These are phyloP conservation scores for Rhinoraja longicauda DNA, from an alignment of 2,797 vertebrate genomes.

Conservation along the genomic window DNA sequence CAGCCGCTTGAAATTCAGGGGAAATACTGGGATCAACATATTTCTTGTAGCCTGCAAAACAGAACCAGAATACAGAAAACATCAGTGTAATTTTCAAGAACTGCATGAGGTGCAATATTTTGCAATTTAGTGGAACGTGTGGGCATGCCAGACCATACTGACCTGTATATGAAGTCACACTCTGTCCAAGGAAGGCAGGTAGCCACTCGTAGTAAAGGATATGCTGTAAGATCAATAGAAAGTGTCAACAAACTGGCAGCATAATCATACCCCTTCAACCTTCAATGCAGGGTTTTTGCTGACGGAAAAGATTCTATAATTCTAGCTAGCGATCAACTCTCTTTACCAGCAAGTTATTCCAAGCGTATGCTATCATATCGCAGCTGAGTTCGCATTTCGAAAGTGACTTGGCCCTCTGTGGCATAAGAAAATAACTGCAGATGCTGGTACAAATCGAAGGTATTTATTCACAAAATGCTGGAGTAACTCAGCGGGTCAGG, in stretches of 20 bases:
- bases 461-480: too few species aligned
- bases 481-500: too few species aligned
- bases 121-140: too few species aligned
- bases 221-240: conserved; percentile 58
- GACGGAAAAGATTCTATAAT: neutral
- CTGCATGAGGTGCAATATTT: neutral
- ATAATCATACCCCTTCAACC: neutral
- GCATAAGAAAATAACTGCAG: too few species aligned
- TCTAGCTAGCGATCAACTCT: neutral
- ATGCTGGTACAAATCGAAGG: too few species aligned
- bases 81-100: conserved; percentile 39
- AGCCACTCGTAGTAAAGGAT: conserved; percentile 89
- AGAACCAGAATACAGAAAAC: neutral
- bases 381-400: neutral
- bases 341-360: neutral
- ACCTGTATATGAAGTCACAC: conserved; percentile 69
- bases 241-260: neutral
- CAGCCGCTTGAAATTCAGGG: conserved; percentile 73
- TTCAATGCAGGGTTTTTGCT: neutral
- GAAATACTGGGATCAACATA: conserved; percentile 82
- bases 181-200: conserved; percentile 58
- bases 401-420: too few species aligned
- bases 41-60: conserved; percentile 74
- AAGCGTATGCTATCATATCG: neutral
- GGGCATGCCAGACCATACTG: conserved; percentile 44